Evolutionary conservation across 2,888 invertebrate species (phyloP).

Genomic region (Sclerodermus sp.): DNA sequence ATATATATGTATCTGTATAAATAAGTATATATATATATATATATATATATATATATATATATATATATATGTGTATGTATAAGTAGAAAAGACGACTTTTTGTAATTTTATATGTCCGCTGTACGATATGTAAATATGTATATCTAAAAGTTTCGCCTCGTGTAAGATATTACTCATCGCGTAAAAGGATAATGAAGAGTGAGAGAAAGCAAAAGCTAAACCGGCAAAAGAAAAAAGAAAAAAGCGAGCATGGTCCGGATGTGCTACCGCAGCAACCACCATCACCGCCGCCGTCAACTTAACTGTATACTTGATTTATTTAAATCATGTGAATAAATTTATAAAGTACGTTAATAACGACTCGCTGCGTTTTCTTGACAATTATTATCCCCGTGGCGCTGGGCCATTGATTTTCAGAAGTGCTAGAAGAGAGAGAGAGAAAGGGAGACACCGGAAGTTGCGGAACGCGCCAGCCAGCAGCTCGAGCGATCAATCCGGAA

Average conservation of each 20-base stretch:
- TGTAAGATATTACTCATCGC: slow-evolving; percentile 52
- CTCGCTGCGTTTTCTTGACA: slow-evolving; percentile 11
- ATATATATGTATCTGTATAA: slow-evolving; percentile 4
- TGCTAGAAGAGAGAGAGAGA: too few relatives aligned
- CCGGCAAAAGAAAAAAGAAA: slow-evolving; percentile 6
- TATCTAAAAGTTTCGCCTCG: slow-evolving; percentile 50
- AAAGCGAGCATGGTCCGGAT: too few relatives aligned
- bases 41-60: too few relatives aligned
- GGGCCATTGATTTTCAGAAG: too few relatives aligned
- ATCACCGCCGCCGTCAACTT: slow-evolving; percentile 41
- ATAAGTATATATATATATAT: too few relatives aligned
- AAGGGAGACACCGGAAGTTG: too few relatives aligned
- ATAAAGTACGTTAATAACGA: slow-evolving; percentile 55
- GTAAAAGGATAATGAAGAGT: slow-evolving; percentile 17
- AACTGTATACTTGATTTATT: slow-evolving; percentile 56
- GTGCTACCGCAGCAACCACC: too few relatives aligned
- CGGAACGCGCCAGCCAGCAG: too few relatives aligned
- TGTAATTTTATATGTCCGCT: slow-evolving; percentile 58
- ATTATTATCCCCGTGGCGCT: too few relatives aligned
- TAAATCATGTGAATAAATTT: slow-evolving; percentile 58
- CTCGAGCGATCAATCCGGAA: too few relatives aligned
- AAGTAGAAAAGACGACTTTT: slow-evolving; percentile 54
- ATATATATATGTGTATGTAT: too few relatives aligned
- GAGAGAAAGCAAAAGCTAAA: slow-evolving; percentile 13
- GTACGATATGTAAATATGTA: slow-evolving; percentile 59